These are phyloP conservation scores for Oreochromis tanganicae DNA, from an alignment of 2,113 vertebrate species.

Conservation along the genomic window DNA sequence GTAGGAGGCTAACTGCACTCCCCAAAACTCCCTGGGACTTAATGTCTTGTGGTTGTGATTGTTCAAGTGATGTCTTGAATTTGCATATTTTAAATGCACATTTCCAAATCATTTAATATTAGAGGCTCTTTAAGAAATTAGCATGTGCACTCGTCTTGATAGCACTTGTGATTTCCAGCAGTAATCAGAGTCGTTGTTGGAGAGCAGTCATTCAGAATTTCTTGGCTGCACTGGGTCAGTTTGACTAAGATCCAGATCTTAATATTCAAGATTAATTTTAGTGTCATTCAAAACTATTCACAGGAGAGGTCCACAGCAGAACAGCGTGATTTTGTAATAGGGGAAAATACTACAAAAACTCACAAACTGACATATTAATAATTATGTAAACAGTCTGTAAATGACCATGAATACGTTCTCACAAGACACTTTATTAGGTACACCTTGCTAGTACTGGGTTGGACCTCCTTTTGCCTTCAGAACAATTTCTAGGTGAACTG, in stretches of 20 bases:
- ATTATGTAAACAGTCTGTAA: background rate
- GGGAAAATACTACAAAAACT: background rate
- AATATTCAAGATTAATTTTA: background rate
- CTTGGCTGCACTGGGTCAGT: background rate
- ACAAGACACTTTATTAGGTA: background rate
- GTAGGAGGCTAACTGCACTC: constrained; percentile 20
- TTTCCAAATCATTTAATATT: background rate
- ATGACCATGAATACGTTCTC: background rate
- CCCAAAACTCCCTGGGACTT: background rate
- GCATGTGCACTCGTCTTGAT: background rate
- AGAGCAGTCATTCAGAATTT: background rate
- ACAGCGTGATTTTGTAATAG: background rate
- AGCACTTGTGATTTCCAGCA: background rate
- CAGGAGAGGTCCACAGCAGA: background rate
- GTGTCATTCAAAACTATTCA: background rate
- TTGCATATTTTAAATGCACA: background rate
- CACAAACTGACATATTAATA: background rate
- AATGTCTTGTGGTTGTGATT: background rate
- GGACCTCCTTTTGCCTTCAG: background rate
- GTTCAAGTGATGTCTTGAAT: background rate
- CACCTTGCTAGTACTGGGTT: background rate
- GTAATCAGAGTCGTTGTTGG: background rate
- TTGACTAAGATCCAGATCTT: background rate
- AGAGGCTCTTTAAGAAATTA: background rate
- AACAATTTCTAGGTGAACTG: background rate